Base-by-base conservation (phyloP, 2,113 vertebrate genomes). In the Trichechus manatus region DNA sequence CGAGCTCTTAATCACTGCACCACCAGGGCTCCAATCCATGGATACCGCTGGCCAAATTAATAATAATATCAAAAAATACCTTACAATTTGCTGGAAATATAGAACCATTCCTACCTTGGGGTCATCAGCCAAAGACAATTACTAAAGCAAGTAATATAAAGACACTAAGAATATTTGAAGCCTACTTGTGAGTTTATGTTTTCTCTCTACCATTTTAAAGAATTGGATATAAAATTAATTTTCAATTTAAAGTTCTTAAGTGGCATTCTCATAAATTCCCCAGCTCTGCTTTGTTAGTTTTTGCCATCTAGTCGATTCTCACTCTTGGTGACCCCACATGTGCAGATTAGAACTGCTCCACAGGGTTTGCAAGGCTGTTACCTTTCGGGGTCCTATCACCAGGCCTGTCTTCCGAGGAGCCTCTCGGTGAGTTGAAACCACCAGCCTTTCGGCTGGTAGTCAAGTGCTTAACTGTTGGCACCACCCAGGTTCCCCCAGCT, bases 161-260 rank as follows among this genome's bases (percentile, higher is more conserved):
- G 10, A 87, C 29, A 7, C n/a, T 9, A 81, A 93, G 33, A 63
- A 87, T 95, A 85, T 74, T 56, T 93, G 22, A 23, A 89, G 27
- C 9, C 29, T 36, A 1, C 10, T 61, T 17, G 64, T n/a, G 3
- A 82, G 68, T 83, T 91, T 64, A 17, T n/a, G 17, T 87, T 81
- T 66, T 84, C n/a, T 79, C 78, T 83, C 17, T 56, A 61, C n/a
- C 50, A 63, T 72, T 92, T 93, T 53, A 90, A 66, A 68, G 84
- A 79, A 91, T 1, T 68, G 23, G 13, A 15, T 36, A 84, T 56
- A 88, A 90, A 68, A 44, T 83, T 20, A 15, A 17, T 31, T 84
- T 85, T 79, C 93, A 68, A 81, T 75, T 81, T 59, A 59, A 93
- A 79, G 47, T 78, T 59, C 47, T 66, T 74, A 86, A 68, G 70